These are phyloP conservation scores for Zalophus californianus DNA, from an alignment of 2,797 vertebrate genomes.

Conservation along the genomic window DNA sequence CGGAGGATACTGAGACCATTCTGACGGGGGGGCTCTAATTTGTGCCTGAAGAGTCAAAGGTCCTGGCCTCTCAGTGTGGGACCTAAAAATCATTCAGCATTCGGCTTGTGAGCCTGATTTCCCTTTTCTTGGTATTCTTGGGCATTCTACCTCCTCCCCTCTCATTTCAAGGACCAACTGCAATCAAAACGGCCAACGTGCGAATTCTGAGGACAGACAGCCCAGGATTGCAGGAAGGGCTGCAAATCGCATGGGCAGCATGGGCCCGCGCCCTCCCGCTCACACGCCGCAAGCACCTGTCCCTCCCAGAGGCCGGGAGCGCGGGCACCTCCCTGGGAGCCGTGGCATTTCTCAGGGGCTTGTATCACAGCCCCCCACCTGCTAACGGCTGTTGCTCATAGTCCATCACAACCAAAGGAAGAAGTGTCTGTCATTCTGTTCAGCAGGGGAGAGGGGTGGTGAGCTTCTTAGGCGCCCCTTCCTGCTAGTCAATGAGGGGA, in stretches of 20 bases:
- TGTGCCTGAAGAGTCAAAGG: neutral
- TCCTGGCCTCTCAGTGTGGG: neutral
- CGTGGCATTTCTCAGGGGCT: neutral
- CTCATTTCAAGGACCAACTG: neutral
- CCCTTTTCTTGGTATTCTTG: neutral
- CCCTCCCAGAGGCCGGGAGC: neutral
- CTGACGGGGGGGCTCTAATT: neutral
- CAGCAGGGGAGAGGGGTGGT: neutral
- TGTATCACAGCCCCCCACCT: neutral
- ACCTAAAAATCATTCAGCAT: neutral
- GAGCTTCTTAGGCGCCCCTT: neutral
- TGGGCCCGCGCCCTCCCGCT: rapidly evolving
- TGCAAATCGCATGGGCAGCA: rapidly evolving
- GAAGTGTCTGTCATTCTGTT: neutral
- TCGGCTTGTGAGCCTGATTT: neutral
- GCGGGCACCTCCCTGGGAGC: rapidly evolving
- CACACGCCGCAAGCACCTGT: no score
- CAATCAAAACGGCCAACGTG: neutral
- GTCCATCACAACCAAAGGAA: neutral
- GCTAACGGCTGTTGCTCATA: neutral
- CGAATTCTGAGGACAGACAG: neutral
- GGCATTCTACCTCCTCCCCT: neutral
- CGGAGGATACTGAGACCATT: neutral
- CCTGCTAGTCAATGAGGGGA: neutral
- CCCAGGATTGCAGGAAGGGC: neutral